Conservation (phyloP, 2,113 vertebrate genomes). For the Alligator sinensis region DNA sequence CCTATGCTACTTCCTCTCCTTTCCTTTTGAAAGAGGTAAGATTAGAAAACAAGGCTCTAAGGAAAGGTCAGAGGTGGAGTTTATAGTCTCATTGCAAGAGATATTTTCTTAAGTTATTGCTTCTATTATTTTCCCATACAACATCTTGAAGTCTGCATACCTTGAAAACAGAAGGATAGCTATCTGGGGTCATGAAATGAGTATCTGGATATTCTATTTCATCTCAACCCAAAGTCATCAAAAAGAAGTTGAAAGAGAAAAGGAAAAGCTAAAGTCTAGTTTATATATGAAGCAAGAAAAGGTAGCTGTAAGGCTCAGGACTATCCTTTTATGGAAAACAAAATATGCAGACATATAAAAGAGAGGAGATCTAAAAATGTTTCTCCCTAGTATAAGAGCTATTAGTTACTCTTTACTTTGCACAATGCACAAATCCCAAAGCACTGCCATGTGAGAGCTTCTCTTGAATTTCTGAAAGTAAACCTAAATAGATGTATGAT, state of each 20-base stretch:
- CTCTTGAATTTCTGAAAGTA: too few relatives aligned
- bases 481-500: too few relatives aligned
- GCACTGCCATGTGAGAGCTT: background rate
- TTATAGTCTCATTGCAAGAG: background rate
- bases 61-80: background rate
- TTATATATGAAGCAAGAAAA: background rate
- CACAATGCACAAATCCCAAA: background rate
- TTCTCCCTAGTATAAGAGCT: background rate
- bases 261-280: background rate
- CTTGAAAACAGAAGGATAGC: background rate
- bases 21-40: background rate
- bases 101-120: background rate
- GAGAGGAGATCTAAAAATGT: background rate
- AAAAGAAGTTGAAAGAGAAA: background rate
- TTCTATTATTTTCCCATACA: conserved; percentile 20
- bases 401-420: background rate
- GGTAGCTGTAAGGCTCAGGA: background rate
- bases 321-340: background rate
- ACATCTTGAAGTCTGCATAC: background rate
- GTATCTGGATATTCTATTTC: background rate
- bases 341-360: background rate
- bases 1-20: background rate
- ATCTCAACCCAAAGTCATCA: background rate
- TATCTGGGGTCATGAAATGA: background rate
- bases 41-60: conserved; percentile 11